Percentiles rank a stretch among this genome's conserved stretches.
Conservation (phyloP, 1,140 invertebrate species). For the Andrena cerasifolii region DNA sequence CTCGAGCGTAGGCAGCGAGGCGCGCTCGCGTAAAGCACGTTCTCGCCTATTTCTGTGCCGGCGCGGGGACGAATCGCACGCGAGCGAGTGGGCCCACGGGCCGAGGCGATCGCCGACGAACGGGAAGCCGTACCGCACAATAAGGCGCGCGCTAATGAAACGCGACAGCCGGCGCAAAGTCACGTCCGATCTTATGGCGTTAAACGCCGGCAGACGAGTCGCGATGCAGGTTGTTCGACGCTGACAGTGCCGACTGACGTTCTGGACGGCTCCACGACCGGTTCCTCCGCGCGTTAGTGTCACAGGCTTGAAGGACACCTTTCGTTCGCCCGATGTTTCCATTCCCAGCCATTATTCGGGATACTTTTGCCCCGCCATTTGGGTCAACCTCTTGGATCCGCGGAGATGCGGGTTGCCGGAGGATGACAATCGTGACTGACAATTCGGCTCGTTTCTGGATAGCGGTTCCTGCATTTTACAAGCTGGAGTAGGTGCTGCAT, state of each 20-base stretch:
- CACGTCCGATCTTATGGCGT: constrained; percentile 59
- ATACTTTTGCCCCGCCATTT: neutral
- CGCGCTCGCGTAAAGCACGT: neutral
- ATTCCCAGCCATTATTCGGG: neutral
- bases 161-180: constrained; percentile 64
- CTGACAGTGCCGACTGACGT: constrained; percentile 52
- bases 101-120: constrained; percentile 24
- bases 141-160: constrained; percentile 69
- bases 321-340: neutral
- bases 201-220: constrained; percentile 33
- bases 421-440: neutral
- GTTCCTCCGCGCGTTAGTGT: constrained; percentile 39
- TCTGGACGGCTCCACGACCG: constrained; percentile 38
- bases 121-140: constrained; percentile 52
- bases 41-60: constrained; percentile 32
- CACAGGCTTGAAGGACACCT: neutral
- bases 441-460: neutral
- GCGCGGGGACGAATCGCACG: constrained; percentile 31
- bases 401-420: neutral
- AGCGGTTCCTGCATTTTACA: no score
- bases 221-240: constrained; percentile 48
- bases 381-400: neutral
- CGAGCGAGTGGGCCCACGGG: constrained; percentile 60
- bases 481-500: no score
- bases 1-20: neutral